These are phyloP conservation scores for Lepisosteus oculatus DNA, from an alignment of 2,113 vertebrate species.

Conservation along the genomic window DNA sequence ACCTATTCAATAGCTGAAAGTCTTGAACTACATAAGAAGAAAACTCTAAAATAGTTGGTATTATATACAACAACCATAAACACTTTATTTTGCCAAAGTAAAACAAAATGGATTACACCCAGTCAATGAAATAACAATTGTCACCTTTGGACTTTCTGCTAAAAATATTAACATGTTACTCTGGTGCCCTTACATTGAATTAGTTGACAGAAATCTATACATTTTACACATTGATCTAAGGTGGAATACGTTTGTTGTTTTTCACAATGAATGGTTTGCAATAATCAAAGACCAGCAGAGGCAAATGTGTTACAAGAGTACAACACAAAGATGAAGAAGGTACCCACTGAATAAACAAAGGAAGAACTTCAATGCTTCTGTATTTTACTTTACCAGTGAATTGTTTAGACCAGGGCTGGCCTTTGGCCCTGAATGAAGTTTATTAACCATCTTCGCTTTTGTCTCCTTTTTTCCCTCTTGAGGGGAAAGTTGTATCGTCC, in stretches of 20 bases:
- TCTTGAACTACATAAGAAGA: too few relatives aligned
- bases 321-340: slow-evolving; percentile 57
- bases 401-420: slow-evolving; percentile 59
- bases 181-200: not conserved
- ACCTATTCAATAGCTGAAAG: too few relatives aligned
- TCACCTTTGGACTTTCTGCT: too few relatives aligned
- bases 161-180: too few relatives aligned
- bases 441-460: slow-evolving; percentile 61
- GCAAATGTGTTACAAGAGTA: slow-evolving; percentile 54
- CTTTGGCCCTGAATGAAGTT: slow-evolving; percentile 58
- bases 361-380: slow-evolving; percentile 62
- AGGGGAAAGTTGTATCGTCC: slow-evolving; percentile 47
- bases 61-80: too few relatives aligned
- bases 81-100: too few relatives aligned
- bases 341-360: slow-evolving; percentile 52
- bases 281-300: slow-evolving; percentile 25
- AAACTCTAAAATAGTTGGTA: too few relatives aligned
- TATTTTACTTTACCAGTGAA: slow-evolving; percentile 55
- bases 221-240: too few relatives aligned
- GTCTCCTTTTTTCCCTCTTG: slow-evolving; percentile 46
- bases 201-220: too few relatives aligned
- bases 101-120: too few relatives aligned
- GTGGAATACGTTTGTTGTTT: too few relatives aligned
- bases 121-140: too few relatives aligned
- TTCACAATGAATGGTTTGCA: not conserved